Evolutionary conservation across 2,797 vertebrate genomes (phyloP).

Genomic region (Lutjanus campechanus): DNA sequence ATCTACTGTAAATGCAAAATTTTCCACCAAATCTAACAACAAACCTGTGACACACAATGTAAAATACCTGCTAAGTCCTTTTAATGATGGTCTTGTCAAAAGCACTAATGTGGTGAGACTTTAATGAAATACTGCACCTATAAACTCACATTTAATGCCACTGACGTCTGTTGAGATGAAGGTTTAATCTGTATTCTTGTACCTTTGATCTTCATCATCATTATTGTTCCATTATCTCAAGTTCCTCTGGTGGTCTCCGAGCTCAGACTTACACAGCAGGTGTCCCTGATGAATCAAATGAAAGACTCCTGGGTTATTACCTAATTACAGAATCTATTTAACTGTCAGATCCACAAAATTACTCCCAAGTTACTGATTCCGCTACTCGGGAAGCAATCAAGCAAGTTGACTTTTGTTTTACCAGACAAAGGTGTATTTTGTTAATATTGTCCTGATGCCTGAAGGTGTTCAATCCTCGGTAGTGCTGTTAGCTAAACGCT

Average conservation of each 20-base stretch:
- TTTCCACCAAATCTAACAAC: no score
- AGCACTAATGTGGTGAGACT: no score
- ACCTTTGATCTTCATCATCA: background rate
- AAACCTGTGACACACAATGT: no score
- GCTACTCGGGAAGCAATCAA: background rate
- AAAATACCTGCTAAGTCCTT: no score
- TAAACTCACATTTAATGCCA: background rate
- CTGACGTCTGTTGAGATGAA: background rate
- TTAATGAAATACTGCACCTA: no score
- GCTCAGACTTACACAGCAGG: background rate
- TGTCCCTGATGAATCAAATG: constrained; percentile 10
- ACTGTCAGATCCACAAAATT: background rate
- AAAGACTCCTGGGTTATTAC: constrained; percentile 22
- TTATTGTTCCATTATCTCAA: background rate
- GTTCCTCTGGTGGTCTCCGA: constrained; percentile 2
- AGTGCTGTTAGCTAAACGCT: background rate
- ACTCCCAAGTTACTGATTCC: background rate
- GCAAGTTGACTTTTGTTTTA: constrained; percentile 6
- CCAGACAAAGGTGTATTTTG: background rate
- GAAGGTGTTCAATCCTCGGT: background rate
- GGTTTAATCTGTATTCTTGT: background rate
- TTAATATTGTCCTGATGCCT: background rate
- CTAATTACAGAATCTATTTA: constrained; percentile 37
- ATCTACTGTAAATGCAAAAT: no score
- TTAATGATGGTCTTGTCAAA: no score